phyloP scores from a whole-genome alignment of 1,140 invertebrate species.

The Bombus soroeensis region DNA sequence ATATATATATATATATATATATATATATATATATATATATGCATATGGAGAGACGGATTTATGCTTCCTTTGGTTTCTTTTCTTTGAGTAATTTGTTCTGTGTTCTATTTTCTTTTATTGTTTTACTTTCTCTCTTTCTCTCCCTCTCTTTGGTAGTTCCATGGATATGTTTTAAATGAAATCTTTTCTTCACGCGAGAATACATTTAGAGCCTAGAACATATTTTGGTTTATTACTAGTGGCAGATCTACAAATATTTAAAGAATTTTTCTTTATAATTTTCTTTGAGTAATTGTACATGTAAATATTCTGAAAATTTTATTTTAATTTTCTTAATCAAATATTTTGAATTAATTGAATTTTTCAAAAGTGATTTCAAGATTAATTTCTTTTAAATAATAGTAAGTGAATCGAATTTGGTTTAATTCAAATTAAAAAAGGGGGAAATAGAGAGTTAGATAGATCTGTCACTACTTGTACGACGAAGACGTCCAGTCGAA shows the following conservation, averaged over 20 bases:
- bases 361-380: background rate
- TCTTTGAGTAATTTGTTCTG: background rate
- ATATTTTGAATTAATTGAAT: background rate
- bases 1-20: slow-evolving; percentile 12
- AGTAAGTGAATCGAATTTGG: background rate
- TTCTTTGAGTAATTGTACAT: background rate
- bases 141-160: background rate
- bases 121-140: background rate
- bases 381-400: background rate
- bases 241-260: background rate
- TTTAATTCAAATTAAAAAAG: background rate
- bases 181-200: slow-evolving; percentile 30
- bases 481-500: slow-evolving; percentile 39
- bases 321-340: background rate
- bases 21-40: background rate
- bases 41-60: slow-evolving; percentile 36
- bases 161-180: slow-evolving; percentile 44
- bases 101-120: background rate
- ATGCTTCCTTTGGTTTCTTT: slow-evolving; percentile 4
- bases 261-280: background rate
- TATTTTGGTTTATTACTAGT: slow-evolving; percentile 28
- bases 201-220: slow-evolving; percentile 67
- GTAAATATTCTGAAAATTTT: background rate
- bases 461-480: slow-evolving; percentile 27
- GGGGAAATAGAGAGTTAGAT: background rate